Conservation (phyloP, 2,113 vertebrate genomes). For the Nesogale talazaci region DNA sequence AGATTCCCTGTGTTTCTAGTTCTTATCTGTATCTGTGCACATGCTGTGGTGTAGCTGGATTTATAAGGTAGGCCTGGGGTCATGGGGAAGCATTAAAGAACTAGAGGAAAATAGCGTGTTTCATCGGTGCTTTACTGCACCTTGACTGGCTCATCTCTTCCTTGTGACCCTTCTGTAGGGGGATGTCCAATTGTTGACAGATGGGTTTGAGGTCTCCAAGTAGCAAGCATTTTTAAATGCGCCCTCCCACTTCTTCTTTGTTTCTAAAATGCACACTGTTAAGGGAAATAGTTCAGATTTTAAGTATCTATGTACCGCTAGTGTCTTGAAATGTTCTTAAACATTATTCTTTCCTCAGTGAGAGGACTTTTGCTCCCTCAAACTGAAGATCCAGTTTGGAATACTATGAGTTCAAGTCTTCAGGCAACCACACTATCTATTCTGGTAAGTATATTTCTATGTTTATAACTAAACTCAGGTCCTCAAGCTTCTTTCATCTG, state of each 20-base stretch:
- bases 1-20: no score
- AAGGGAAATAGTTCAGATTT: neutral
- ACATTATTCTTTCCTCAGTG: conserved; percentile 81
- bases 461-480: neutral
- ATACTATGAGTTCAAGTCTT: conserved; percentile 79
- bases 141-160: no score
- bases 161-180: no score
- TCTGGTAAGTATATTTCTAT: conserved; percentile 82
- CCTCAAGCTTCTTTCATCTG: neutral
- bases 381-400: conserved; percentile 80
- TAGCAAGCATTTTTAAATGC: neutral
- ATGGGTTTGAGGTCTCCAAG: neutral
- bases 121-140: no score
- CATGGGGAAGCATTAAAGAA: no score
- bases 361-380: conserved; percentile 81
- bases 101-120: no score
- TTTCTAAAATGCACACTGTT: conserved; percentile 3
- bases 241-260: neutral
- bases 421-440: conserved; percentile 50
- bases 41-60: no score
- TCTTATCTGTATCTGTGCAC: no score
- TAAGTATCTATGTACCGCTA: neutral
- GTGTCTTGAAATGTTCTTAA: conserved; percentile 31
- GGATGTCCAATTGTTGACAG: no score
- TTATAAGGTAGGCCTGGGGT: no score